These are phyloP conservation scores for Plusia festucae DNA, from an alignment of 2,888 invertebrate species.

Conservation along the genomic window DNA sequence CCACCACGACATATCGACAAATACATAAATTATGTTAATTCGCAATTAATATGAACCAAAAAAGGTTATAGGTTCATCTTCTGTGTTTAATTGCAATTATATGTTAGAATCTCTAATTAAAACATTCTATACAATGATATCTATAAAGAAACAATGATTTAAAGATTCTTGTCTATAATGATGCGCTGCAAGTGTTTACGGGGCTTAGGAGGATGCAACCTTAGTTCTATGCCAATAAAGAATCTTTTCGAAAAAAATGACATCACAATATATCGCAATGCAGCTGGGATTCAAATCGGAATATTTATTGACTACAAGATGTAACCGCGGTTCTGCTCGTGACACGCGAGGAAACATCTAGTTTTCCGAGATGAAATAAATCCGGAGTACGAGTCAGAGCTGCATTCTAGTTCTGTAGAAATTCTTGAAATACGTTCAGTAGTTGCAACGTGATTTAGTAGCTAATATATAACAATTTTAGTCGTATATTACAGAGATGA, in stretches of 20 bases:
- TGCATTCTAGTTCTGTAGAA: not conserved
- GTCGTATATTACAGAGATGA: not conserved
- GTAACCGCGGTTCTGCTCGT: constrained; percentile 1
- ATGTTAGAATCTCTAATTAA: no score
- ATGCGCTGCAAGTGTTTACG: no score
- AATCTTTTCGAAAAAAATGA: not conserved
- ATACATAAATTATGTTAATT: no score
- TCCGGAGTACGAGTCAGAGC: not conserved
- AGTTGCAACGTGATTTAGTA: not conserved
- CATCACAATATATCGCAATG: not conserved
- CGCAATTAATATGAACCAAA: no score
- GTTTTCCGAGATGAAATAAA: not conserved
- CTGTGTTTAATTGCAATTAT: no score
- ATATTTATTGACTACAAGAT: constrained; percentile 4
- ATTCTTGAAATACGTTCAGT: not conserved
- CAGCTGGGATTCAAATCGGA: not conserved
- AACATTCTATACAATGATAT: no score
- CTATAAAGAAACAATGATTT: no score
- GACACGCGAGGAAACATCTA: not conserved
- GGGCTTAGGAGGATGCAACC: no score
- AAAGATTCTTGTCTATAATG: no score
- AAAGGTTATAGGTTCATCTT: no score
- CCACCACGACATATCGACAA: no score
- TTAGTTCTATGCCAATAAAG: not conserved
- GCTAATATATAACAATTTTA: not conserved